phyloP scores from a whole-genome alignment of 2,113 vertebrate species.

The Vidua chalybeata region DNA sequence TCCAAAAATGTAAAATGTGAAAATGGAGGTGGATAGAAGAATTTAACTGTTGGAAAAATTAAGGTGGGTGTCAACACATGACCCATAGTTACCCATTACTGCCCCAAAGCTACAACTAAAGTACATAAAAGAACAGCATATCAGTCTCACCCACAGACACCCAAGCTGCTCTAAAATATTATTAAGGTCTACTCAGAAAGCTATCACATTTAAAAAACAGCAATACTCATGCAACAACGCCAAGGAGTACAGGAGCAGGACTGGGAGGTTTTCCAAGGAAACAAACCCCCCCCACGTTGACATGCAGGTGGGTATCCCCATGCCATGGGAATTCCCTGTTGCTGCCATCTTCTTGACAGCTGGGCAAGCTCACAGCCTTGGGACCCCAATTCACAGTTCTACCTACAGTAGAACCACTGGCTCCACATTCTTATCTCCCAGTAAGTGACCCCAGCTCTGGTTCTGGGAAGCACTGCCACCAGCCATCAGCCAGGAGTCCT shows the following conservation, averaged over 20 bases:
- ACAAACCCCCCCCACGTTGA: fast-evolving
- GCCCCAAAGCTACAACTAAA: not conserved
- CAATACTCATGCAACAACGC: not conserved
- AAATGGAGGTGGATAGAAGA: not conserved
- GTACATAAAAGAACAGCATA: not conserved
- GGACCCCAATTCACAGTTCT: not conserved
- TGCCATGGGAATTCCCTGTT: not conserved
- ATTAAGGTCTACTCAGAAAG: not conserved
- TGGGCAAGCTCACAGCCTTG: not conserved
- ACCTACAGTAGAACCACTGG: not conserved
- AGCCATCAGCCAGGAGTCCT: not conserved
- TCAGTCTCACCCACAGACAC: not conserved
- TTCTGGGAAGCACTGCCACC: not conserved
- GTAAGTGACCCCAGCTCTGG: not conserved
- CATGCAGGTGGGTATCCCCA: fast-evolving
- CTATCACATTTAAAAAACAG: not conserved
- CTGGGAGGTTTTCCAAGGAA: not conserved
- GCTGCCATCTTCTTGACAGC: not conserved
- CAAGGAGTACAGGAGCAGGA: not conserved
- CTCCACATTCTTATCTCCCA: not conserved
- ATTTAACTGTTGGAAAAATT: not conserved
- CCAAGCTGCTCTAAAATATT: not conserved
- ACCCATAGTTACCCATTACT: not conserved
- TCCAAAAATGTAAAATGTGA: not conserved
- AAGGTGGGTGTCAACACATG: not conserved